Percentiles rank a stretch among this genome's conserved stretches.
Evolutionary conservation across 2,113 vertebrate genomes (phyloP).

Genomic region (human (Homo sapiens)): DNA sequence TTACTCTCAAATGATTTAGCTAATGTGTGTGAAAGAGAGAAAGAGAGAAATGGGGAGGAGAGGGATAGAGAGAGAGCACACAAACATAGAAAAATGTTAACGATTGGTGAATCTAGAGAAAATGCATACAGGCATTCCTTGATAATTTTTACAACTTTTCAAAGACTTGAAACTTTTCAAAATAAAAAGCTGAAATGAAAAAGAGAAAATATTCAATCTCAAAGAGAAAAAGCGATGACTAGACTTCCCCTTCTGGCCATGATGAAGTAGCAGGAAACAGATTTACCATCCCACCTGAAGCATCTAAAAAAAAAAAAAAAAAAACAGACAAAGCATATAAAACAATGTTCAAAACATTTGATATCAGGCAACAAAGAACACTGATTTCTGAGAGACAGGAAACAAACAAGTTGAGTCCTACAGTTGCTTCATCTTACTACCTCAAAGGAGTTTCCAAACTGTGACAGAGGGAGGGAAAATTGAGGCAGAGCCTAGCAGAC

Average conservation of each 20-base stretch:
- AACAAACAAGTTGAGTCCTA: neutral
- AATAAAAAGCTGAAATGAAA: neutral
- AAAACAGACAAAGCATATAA: neutral
- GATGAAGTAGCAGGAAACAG: neutral
- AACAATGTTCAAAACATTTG: neutral
- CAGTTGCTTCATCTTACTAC: neutral
- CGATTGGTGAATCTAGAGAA: neutral
- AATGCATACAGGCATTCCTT: neutral
- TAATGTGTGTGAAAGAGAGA: neutral
- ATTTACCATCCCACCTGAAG: neutral
- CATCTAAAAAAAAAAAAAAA: neutral
- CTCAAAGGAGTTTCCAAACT: neutral
- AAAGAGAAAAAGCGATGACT: neutral
- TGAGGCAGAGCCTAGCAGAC: neutral
- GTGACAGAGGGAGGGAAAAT: neutral
- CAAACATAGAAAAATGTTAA: slow-evolving; percentile 10
- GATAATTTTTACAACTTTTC: neutral
- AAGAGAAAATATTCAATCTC: neutral
- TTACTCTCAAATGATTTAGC: neutral
- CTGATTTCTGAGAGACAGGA: neutral
- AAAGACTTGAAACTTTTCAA: neutral
- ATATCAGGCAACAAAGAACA: neutral
- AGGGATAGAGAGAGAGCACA: neutral
- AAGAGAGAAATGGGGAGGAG: neutral
- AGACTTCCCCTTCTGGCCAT: neutral